These are phyloP conservation scores for Cantharis nigra DNA, from an alignment of 2,888 invertebrate species.

Conservation along the genomic window DNA sequence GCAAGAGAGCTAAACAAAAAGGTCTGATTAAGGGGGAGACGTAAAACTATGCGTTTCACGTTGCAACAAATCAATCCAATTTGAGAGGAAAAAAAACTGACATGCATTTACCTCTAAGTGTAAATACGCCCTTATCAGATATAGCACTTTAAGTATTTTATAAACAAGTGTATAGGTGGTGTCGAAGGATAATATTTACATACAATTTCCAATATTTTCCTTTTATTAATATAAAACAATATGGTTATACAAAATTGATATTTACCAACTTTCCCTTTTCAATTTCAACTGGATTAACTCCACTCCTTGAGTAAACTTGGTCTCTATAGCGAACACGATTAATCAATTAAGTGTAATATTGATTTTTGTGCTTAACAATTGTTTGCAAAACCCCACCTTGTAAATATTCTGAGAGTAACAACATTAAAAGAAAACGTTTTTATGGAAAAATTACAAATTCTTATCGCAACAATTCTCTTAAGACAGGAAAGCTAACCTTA, in stretches of 20 bases:
- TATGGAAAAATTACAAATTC: constrained; percentile 3
- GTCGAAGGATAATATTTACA: background rate
- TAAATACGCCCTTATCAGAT: background rate
- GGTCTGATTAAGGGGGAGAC: background rate
- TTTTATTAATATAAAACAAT: constrained; percentile 1
- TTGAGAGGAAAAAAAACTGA: background rate
- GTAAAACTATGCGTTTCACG: background rate
- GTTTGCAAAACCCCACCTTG: constrained; percentile 3
- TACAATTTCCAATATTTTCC: background rate
- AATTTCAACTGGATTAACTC: constrained; percentile 2
- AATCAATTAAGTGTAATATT: constrained; percentile 4
- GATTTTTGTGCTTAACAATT: constrained; percentile 3
- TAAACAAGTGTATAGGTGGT: background rate
- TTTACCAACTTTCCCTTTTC: constrained; percentile 1
- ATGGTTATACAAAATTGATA: background rate
- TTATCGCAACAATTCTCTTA: background rate
- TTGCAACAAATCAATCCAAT: background rate
- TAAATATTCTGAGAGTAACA: constrained; percentile 1
- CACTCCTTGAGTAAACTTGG: constrained; percentile 1
- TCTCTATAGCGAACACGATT: constrained; percentile 1
- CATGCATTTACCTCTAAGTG: background rate
- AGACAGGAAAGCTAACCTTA: background rate
- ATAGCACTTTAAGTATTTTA: background rate
- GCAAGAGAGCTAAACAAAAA: background rate
- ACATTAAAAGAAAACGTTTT: background rate